These are phyloP conservation scores for Drusus annulatus DNA, from an alignment of 1,140 invertebrate genomes.

Conservation along the genomic window DNA sequence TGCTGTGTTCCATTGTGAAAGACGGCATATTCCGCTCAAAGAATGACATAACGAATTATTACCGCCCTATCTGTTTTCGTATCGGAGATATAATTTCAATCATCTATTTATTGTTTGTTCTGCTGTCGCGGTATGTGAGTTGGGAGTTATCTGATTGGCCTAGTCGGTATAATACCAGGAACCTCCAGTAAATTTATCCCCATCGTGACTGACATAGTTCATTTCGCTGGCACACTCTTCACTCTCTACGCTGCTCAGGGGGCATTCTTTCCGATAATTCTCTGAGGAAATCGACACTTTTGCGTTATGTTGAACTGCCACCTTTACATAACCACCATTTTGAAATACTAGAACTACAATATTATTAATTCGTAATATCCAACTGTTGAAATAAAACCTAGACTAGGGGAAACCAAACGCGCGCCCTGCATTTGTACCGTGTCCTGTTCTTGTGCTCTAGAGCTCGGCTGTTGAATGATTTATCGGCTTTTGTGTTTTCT, in stretches of 20 bases:
- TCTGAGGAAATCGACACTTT: conserved; percentile 11
- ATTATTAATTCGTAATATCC: no score
- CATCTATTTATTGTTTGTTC: conserved; percentile 50
- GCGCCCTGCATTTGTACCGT: no score
- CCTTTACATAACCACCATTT: no score
- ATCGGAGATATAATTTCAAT: conserved; percentile 56
- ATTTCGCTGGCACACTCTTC: not conserved
- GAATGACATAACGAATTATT: conserved; percentile 50
- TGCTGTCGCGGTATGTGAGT: conserved; percentile 25
- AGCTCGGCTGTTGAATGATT: no score
- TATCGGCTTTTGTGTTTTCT: no score
- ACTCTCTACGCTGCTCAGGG: not conserved
- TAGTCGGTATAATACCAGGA: conserved; percentile 26
- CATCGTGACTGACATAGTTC: conserved; percentile 55
- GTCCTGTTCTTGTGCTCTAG: no score
- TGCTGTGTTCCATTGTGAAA: conserved; percentile 15
- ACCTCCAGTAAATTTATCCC: conserved; percentile 31
- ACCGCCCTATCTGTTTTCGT: conserved; percentile 41
- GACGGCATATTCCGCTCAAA: conserved; percentile 19
- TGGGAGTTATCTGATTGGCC: conserved; percentile 46
- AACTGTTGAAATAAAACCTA: no score
- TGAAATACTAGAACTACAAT: no score
- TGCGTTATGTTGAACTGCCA: no score
- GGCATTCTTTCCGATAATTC: not conserved
- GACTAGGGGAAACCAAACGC: no score